A percentile compares a stretch with the other conserved stretches of the same genome.
These are phyloP conservation scores for Chrysemys picta DNA, from an alignment of 2,113 vertebrate genomes.

Conservation along the genomic window DNA sequence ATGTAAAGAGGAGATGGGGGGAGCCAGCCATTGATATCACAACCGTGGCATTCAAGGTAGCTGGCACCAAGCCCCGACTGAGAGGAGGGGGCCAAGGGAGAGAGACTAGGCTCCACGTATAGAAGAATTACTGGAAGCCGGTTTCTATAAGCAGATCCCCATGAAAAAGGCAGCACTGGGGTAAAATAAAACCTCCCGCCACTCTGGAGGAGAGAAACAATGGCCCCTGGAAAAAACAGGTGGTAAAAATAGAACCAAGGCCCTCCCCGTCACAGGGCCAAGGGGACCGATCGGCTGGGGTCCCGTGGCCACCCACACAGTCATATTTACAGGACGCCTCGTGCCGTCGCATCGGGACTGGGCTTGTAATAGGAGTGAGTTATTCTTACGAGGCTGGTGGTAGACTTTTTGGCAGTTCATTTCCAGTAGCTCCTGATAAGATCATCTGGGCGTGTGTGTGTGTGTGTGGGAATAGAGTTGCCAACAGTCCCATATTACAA, in stretches of 20 bases:
- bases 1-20: neutral
- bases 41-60: constrained; percentile 1
- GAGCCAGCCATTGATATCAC: constrained; percentile 64
- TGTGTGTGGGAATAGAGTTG: neutral
- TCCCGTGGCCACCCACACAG: constrained; percentile 33
- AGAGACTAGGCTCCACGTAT: constrained; percentile 68
- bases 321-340: neutral
- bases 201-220: constrained; percentile 80
- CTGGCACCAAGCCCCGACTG: constrained; percentile 63
- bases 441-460: neutral
- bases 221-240: constrained; percentile 84
- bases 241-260: constrained; percentile 84
- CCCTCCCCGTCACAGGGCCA: constrained; percentile 5
- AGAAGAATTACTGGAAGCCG: constrained; percentile 97
- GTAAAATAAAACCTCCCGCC: constrained; percentile 71
- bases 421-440: constrained; percentile 54
- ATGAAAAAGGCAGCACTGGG: constrained; percentile 63
- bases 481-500: neutral
- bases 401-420: neutral
- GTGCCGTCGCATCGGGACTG: neutral
- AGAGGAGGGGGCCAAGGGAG: constrained; percentile 75
- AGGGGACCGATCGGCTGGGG: constrained; percentile 17
- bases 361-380: neutral
- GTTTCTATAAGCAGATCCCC: constrained; percentile 89
- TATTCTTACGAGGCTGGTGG: constrained; percentile 40